Conservation (phyloP, 2,113 vertebrate genomes). For the Corynorhinus townsendii region DNA sequence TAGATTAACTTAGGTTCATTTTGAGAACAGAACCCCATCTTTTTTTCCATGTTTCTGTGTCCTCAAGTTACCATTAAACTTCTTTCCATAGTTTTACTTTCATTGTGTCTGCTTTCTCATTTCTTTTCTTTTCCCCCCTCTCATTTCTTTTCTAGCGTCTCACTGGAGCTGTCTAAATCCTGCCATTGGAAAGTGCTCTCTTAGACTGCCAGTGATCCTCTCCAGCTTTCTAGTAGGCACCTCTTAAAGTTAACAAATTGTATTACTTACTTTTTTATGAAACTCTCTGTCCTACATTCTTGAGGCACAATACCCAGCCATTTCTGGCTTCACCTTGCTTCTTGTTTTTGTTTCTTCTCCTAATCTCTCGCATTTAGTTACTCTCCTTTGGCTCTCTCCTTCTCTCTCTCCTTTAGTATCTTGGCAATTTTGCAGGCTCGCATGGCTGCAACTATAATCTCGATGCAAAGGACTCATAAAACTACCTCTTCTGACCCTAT, state of each 20-base stretch:
- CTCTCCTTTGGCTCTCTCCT: not conserved
- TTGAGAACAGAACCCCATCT: not conserved
- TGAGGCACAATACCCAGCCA: not conserved
- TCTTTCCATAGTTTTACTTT: not conserved
- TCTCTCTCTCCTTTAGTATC: not conserved
- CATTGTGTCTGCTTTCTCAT: not conserved
- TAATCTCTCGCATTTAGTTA: not conserved
- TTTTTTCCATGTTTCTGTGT: not conserved
- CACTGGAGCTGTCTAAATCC: not conserved
- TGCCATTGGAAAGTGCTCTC: not conserved
- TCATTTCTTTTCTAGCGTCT: not conserved
- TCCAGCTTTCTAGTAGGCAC: not conserved
- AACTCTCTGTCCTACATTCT: not conserved
- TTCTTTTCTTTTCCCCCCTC: not conserved
- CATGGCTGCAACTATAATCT: not conserved
- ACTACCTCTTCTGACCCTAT: not conserved
- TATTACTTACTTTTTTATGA: not conserved
- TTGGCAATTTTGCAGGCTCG: not conserved
- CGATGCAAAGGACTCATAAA: not conserved
- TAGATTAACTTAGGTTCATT: not conserved
- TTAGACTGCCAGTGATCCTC: not conserved
- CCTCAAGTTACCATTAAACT: not conserved
- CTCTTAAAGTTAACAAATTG: not conserved
- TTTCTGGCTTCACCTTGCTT: not conserved
- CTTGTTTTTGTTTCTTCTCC: not conserved